Evolutionary conservation across 2,113 vertebrate species (phyloP), one percentile per base, ranked within the genome.

Genomic region (Anarrhichthys ocellatus): DNA sequence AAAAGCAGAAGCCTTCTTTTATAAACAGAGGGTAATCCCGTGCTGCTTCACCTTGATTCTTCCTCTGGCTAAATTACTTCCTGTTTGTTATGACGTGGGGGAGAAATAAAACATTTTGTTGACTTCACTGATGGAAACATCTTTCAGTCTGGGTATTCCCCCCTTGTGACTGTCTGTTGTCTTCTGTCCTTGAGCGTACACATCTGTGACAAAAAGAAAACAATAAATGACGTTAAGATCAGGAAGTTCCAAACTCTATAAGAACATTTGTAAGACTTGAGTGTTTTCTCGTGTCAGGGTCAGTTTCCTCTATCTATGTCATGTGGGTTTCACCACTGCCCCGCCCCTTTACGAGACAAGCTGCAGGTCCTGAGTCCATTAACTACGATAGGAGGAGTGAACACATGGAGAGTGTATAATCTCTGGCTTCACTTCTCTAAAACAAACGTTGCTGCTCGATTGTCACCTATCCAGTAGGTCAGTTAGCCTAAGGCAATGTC

Each of bases 121-220:
- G 50, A 98, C 96, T 85, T 99, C 96, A 83, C 96, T 97, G 70
- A 98, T 96, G 64, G 97, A 92, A 83, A 98, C 81, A 61, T 99
- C 98, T 83, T 93, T 94, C 29, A 99, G 76, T 2, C 95, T 93
- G 58, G 96, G 97, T 65, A 99, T 96, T 61, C 95, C 96, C 11
- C 94, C 96, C 46, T 95, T 95, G 22, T 94, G 91, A 62, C 76
- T 82, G 68, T 82, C 72, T 71, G 96, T 95, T 34, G 72, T 87
- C 78, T 92, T 94, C 73, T 99, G 98, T 42, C 95, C 94, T 91
- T 89, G 95, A 40, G 97, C 95, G 58, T 95, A 99, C 44, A 91
- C 91, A 93, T 99, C 98, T 99, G 87, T 52, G 17, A 86, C 18
- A 83, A 5, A 81, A 72, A 50, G 38, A 32, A 38, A 4, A 71